Percentiles rank a stretch among this genome's conserved stretches.
phyloP scores from a whole-genome alignment of 1,140 invertebrate genomes.

The Lepidurus couesii region DNA sequence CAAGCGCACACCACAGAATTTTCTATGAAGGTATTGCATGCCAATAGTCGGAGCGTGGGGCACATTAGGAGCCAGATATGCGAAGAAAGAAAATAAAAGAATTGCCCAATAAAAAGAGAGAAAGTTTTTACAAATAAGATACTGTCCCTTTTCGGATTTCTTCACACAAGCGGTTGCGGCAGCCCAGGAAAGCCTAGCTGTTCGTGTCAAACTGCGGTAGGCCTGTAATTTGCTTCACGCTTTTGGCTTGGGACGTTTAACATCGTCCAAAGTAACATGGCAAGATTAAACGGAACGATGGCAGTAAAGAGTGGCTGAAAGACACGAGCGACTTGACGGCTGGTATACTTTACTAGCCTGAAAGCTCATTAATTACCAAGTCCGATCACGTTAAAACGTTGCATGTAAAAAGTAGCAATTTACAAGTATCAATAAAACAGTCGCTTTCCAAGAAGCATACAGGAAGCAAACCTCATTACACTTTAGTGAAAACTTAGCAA shows the following conservation, averaged over 20 bases:
- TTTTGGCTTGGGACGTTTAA: neutral
- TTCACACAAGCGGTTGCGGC: neutral
- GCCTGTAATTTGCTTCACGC: neutral
- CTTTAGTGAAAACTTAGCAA: neutral
- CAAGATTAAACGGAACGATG: neutral
- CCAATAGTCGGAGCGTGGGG: too few species aligned
- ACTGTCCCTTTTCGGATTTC: neutral
- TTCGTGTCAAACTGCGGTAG: slow-evolving; percentile 1
- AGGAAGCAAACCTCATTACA: slow-evolving; percentile 10
- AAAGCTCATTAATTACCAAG: slow-evolving; percentile 1
- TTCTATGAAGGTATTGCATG: too few species aligned
- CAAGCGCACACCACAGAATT: neutral
- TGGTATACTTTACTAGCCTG: neutral
- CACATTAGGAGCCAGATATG: too few species aligned
- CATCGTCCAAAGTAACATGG: neutral
- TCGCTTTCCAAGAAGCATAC: neutral
- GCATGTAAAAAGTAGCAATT: neutral
- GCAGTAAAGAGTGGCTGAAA: neutral
- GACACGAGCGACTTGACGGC: neutral
- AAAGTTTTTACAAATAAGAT: neutral
- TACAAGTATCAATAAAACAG: slow-evolving; percentile 10
- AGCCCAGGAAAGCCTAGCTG: neutral
- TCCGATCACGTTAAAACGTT: slow-evolving; percentile 6
- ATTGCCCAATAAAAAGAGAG: neutral
- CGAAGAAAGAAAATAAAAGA: too few species aligned